A percentile compares a stretch with the other conserved stretches of the same genome.
phyloP scores from a whole-genome alignment of 2,113 vertebrate species.

The Garra rufa region DNA sequence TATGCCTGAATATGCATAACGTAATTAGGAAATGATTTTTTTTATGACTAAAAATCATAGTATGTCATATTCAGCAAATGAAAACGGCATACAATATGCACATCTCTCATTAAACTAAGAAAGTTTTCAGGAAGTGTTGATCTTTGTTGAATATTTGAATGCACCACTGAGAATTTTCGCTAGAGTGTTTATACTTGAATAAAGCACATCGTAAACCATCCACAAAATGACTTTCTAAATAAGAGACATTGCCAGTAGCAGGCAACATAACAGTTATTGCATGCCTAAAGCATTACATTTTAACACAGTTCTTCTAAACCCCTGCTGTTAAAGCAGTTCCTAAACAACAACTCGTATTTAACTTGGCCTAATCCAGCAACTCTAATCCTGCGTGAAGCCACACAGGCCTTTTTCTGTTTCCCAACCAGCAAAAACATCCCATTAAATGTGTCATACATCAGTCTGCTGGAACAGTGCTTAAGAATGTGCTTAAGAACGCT shows the following conservation, averaged over 20 bases:
- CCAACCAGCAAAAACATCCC: slow-evolving; percentile 47
- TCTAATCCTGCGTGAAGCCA: neutral
- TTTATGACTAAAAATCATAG: neutral
- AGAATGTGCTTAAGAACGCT: slow-evolving; percentile 29
- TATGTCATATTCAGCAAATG: neutral
- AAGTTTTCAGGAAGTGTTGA: neutral
- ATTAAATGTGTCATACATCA: slow-evolving; percentile 47
- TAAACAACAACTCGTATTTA: slow-evolving; percentile 30
- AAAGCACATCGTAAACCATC: neutral
- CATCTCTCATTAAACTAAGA: neutral
- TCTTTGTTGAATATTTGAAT: neutral
- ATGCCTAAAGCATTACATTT: slow-evolving; percentile 22
- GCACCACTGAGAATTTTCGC: neutral
- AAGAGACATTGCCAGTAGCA: neutral
- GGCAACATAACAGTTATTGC: neutral
- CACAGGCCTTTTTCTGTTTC: slow-evolving; percentile 8
- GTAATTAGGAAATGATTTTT: neutral
- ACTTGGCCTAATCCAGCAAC: slow-evolving; percentile 12
- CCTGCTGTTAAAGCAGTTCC: neutral
- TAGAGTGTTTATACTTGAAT: neutral
- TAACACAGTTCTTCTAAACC: slow-evolving; percentile 7
- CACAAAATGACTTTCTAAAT: neutral
- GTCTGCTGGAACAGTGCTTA: slow-evolving; percentile 28
- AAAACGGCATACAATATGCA: neutral
- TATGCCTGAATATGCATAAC: neutral